phyloP scores from a whole-genome alignment of 2,888 invertebrate species.

The Heteropelma amictum region DNA sequence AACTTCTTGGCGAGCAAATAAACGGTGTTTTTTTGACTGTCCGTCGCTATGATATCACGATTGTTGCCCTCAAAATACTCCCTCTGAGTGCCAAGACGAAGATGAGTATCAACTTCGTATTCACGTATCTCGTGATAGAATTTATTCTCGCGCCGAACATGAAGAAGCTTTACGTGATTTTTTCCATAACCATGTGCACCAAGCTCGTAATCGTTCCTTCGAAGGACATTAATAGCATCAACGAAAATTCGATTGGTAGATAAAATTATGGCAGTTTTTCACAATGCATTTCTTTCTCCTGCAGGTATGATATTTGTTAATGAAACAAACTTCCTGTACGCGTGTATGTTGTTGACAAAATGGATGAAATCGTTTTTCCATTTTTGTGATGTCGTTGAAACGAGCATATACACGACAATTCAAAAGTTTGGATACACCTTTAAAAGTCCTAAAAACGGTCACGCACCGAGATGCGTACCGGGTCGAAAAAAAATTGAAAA shows the following conservation, averaged over 20 bases:
- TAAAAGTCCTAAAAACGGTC: too few relatives aligned
- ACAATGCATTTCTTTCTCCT: background rate
- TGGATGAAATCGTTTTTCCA: too few relatives aligned
- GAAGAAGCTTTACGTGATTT: constrained; percentile 85
- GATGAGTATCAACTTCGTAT: constrained; percentile 86
- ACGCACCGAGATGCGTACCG: too few relatives aligned
- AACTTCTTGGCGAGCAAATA: constrained; percentile 88
- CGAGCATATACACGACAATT: too few relatives aligned
- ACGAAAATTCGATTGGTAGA: background rate
- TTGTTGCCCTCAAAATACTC: constrained; percentile 88
- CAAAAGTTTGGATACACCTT: too few relatives aligned
- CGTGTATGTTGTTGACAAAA: too few relatives aligned
- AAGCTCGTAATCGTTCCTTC: constrained; percentile 80
- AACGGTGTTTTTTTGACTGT: constrained; percentile 90
- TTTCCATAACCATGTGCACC: constrained; percentile 87
- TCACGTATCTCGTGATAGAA: constrained; percentile 85
- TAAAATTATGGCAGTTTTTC: background rate
- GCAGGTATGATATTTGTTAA: too few relatives aligned
- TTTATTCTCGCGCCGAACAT: constrained; percentile 84
- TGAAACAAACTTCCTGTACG: too few relatives aligned
- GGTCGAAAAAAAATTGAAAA: too few relatives aligned
- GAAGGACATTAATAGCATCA: background rate
- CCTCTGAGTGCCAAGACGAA: constrained; percentile 84
- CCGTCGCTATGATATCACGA: constrained; percentile 88
- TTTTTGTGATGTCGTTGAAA: too few relatives aligned